Evolutionary conservation across 2,797 vertebrate genomes (phyloP).

Genomic region (Acanthopagrus latus): DNA sequence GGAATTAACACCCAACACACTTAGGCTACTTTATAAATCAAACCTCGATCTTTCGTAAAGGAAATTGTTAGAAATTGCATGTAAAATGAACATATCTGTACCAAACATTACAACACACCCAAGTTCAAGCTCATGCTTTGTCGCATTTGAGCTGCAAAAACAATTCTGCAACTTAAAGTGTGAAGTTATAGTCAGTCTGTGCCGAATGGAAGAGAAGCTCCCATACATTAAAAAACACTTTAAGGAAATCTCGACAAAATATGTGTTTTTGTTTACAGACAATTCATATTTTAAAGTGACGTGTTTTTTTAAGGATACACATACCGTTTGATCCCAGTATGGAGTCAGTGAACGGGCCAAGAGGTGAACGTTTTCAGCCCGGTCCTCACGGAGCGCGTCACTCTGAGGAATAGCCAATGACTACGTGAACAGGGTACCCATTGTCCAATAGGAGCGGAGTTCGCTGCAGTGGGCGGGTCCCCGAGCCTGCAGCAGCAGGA

Average conservation of each 20-base stretch:
- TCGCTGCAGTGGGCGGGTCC: constrained; percentile 56
- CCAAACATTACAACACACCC: not conserved
- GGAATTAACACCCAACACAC: not conserved
- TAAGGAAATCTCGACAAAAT: too few species aligned
- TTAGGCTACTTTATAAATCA: not conserved
- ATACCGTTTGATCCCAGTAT: not conserved
- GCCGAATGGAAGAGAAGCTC: too few species aligned
- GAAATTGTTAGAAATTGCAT: not conserved
- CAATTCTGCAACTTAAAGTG: not conserved
- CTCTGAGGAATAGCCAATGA: constrained; percentile 64
- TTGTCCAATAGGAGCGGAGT: constrained; percentile 75
- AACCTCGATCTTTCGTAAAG: too few species aligned
- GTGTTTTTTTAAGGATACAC: not conserved
- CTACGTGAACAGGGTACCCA: too few species aligned
- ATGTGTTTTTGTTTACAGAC: not conserved
- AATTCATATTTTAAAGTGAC: not conserved
- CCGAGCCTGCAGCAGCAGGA: not conserved
- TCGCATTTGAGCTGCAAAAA: not conserved
- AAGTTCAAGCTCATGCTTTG: not conserved
- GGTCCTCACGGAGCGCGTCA: constrained; percentile 32
- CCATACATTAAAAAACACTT: too few species aligned
- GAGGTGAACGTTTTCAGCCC: constrained; percentile 57
- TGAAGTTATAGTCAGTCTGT: too few species aligned
- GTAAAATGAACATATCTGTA: not conserved
- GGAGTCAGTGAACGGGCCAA: constrained; percentile 6